Percentiles rank a stretch among this genome's conserved stretches.
Evolutionary conservation across 2,888 invertebrate genomes (phyloP).

Genomic region (Hemithea aestivaria): DNA sequence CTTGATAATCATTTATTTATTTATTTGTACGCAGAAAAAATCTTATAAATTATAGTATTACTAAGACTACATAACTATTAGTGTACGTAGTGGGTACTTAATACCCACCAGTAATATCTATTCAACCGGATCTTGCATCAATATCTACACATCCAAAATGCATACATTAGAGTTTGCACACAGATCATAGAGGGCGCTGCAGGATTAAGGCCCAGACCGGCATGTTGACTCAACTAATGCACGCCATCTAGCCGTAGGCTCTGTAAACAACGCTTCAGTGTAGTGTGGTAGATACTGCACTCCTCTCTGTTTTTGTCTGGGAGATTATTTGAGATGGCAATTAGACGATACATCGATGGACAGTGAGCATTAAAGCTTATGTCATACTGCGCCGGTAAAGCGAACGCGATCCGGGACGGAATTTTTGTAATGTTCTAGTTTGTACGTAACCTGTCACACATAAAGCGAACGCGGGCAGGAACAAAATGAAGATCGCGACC

Average conservation of each 20-base stretch:
- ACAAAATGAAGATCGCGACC: too few relatives aligned
- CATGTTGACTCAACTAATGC: conserved; percentile 71
- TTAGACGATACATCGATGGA: conserved; percentile 28
- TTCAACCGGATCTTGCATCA: conserved; percentile 14
- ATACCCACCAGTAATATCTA: too few relatives aligned
- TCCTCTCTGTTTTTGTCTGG: conserved; percentile 60
- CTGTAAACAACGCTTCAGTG: conserved; percentile 46
- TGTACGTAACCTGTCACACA: too few relatives aligned
- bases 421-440: conserved; percentile 1
- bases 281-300: conserved; percentile 7
- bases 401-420: too few relatives aligned
- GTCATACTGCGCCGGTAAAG: too few relatives aligned
- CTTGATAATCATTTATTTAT: too few relatives aligned
- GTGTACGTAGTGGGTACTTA: too few relatives aligned
- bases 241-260: conserved; percentile 72
- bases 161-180: conserved; percentile 27
- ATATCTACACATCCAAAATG: conserved; percentile 15
- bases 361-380: too few relatives aligned
- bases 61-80: too few relatives aligned
- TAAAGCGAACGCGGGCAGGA: too few relatives aligned
- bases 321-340: conserved; percentile 47
- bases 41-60: too few relatives aligned
- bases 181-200: conserved; percentile 27
- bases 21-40: too few relatives aligned
- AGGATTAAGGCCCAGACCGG: conserved; percentile 50